A percentile compares a stretch with the other conserved stretches of the same genome.
These are phyloP conservation scores for Tribolium freemani DNA, from an alignment of 2,888 invertebrate genomes.

Conservation along the genomic window DNA sequence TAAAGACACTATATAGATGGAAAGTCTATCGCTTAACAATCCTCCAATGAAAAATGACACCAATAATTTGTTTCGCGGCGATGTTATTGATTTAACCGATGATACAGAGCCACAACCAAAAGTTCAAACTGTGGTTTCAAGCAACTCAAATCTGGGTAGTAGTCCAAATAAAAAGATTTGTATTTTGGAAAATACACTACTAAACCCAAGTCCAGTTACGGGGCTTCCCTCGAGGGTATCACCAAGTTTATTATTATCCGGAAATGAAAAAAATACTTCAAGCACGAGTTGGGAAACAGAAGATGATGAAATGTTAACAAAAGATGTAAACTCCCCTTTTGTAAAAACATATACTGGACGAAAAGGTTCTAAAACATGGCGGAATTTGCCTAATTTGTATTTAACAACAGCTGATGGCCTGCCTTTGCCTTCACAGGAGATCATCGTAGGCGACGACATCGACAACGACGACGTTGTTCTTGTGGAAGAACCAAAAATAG, in stretches of 20 bases:
- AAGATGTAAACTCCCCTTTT: too few species aligned
- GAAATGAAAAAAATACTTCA: too few species aligned
- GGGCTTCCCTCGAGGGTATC: too few species aligned
- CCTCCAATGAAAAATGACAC: not conserved
- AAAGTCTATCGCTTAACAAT: not conserved
- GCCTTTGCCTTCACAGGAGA: not conserved
- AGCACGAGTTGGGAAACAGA: too few species aligned
- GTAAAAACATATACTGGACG: too few species aligned
- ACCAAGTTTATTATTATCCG: too few species aligned
- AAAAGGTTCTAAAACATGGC: too few species aligned
- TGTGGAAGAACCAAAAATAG: not conserved
- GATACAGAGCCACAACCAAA: not conserved
- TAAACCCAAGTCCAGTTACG: not conserved
- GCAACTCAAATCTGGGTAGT: not conserved
- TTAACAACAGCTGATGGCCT: not conserved
- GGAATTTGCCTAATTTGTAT: not conserved
- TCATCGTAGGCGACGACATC: not conserved
- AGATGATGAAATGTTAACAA: too few species aligned
- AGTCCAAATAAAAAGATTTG: not conserved
- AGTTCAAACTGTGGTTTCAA: too few species aligned
- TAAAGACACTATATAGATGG: not conserved
- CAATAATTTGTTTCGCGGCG: not conserved
- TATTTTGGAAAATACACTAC: not conserved
- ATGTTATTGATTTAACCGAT: not conserved
- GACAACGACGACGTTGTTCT: not conserved